Conservation (phyloP, 2,888 invertebrate species). For the Macaria notata region DNA sequence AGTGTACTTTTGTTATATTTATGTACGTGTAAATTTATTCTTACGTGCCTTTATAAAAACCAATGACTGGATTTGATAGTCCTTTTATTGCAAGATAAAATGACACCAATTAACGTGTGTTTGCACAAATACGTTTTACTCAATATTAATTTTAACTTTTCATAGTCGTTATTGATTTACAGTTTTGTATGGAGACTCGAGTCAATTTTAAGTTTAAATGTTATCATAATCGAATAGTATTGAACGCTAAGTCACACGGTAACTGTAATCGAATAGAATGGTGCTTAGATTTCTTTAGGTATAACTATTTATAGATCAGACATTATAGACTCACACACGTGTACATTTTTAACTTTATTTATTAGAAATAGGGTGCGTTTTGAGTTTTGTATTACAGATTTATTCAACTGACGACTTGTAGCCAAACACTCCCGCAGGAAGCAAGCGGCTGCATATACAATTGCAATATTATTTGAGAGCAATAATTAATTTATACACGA, state of each 20-base stretch:
- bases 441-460: slow-evolving; percentile 23
- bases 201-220: slow-evolving; percentile 68
- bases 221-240: slow-evolving; percentile 69
- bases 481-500: slow-evolving; percentile 44
- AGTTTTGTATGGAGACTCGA: slow-evolving; percentile 63
- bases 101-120: slow-evolving; percentile 68
- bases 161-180: slow-evolving; percentile 60
- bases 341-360: slow-evolving; percentile 46
- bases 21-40: slow-evolving; percentile 63
- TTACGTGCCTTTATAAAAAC: slow-evolving; percentile 76
- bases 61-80: slow-evolving; percentile 76
- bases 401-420: slow-evolving; percentile 37
- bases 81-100: slow-evolving; percentile 59
- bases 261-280: slow-evolving; percentile 81
- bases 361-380: slow-evolving; percentile 50
- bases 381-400: slow-evolving; percentile 44
- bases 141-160: slow-evolving; percentile 59
- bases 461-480: slow-evolving; percentile 51
- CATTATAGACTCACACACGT: slow-evolving; percentile 55
- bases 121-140: slow-evolving; percentile 76
- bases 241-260: slow-evolving; percentile 73
- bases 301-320: slow-evolving; percentile 64
- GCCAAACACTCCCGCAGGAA: not conserved
- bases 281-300: slow-evolving; percentile 78
- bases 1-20: slow-evolving; percentile 56